Base-by-base conservation (phyloP, 2,888 invertebrate species). In the Aleiodes testaceus region DNA sequence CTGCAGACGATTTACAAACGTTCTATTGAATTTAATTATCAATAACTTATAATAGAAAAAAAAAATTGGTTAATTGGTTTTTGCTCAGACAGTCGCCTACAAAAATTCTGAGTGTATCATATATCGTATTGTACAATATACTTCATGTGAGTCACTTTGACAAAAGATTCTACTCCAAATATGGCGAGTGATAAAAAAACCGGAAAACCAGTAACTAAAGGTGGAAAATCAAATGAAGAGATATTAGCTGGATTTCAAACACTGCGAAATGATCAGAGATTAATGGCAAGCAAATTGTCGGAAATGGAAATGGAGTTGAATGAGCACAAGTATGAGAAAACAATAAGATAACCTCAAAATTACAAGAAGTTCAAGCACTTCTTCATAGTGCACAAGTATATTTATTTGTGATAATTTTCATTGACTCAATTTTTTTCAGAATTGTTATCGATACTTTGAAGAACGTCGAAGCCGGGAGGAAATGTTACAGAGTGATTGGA, bases 231-330 rank as follows among this genome's bases (percentile, higher is more conserved):
- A 3, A 83, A 80, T 76, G 96, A 97, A 86, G 95, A 96, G 89
- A 93, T 98, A 80, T 91, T 97, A 78, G 91, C 92, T 63, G 95
- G 94, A 70, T 98, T 98, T 89, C 96, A 98, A 88, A 90, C 91
- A 73, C 90, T 98, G 66, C 90, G 98, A 55, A 92, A 92, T 79
- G 97, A 98, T 85, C 98, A 98, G 88, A 90, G 97, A 82, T 91
- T 92, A 80, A 89, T 97, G 80, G 95, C 95, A 30, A 93, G 92
- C 80, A 98, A 97, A 90, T 91, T 98, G 74, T 93, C 95, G 0
- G 97, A 98, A 89, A 89, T 98, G 81, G 97, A 98, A 90, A 92
- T 94, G 91, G 98, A 99, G 88, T 90, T 96, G 74, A 97, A 96
- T 87, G 98, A 99, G 89, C 98, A 98, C 90, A 97, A 95, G 98